phyloP scores from a whole-genome alignment of 2,113 vertebrate genomes.

The Sigmodon hispidus region DNA sequence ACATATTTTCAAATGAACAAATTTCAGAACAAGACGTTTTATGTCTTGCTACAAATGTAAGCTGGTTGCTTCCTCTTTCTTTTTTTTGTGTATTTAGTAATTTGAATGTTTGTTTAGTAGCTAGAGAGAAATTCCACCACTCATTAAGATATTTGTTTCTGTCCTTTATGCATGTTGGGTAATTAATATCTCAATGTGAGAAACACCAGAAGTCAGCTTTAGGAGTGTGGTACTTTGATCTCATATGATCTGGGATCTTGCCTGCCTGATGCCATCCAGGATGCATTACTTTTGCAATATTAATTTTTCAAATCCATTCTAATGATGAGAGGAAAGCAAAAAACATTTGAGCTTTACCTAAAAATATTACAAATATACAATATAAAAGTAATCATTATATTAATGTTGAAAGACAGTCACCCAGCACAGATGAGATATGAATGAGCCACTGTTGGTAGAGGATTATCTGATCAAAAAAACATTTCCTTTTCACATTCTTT shows the following conservation, averaged over 20 bases:
- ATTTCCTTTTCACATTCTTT: constrained; percentile 18
- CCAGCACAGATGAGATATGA: not conserved
- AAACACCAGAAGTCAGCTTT: not conserved
- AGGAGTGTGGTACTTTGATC: not conserved
- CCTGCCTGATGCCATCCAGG: not conserved
- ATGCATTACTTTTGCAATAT: not conserved
- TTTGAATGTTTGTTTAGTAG: not conserved
- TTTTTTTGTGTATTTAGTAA: not conserved
- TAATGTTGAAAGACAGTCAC: constrained; percentile 17
- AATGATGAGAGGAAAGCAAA: not conserved
- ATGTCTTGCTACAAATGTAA: not conserved
- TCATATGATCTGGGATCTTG: not conserved
- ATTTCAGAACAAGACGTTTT: not conserved
- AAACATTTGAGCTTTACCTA: not conserved
- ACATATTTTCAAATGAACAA: not conserved
- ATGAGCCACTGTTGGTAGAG: not conserved
- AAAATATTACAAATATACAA: constrained; percentile 20
- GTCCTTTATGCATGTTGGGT: not conserved
- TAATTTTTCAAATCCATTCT: not conserved
- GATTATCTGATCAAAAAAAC: not conserved
- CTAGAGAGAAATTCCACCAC: not conserved
- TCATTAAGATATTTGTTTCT: not conserved
- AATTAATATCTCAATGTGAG: not conserved
- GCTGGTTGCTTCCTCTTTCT: not conserved
- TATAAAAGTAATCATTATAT: not conserved